Conservation (phyloP, 2,797 vertebrate species). For the Coccyzus lansbergi region DNA sequence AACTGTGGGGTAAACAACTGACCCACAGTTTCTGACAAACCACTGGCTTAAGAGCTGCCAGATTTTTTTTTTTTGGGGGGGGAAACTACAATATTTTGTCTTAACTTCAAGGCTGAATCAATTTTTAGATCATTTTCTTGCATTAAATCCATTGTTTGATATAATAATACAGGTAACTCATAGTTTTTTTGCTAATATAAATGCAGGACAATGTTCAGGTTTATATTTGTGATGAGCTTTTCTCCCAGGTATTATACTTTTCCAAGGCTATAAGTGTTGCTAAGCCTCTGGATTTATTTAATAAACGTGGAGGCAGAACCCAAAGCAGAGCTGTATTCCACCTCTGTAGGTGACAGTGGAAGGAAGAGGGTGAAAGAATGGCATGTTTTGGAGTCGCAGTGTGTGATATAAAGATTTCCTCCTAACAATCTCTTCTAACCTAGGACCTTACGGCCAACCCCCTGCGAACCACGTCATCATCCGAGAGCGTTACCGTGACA, state of each 20-base stretch:
- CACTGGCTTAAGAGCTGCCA: neutral
- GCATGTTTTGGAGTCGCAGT: neutral
- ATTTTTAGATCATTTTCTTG: neutral
- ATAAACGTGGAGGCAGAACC: neutral
- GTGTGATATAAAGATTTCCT: neutral
- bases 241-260: neutral
- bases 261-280: neutral
- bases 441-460: constrained; percentile 84
- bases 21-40: neutral
- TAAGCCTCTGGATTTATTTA: neutral
- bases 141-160: neutral
- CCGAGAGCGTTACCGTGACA: constrained; percentile 86
- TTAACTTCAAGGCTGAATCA: neutral
- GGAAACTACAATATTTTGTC: neutral
- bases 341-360: neutral
- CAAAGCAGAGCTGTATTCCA: neutral
- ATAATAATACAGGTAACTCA: neutral
- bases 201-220: neutral
- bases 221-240: neutral
- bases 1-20: neutral
- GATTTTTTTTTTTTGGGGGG: neutral
- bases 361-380: neutral
- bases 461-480: constrained; percentile 88
- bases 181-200: neutral
- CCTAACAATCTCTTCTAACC: neutral